Evolutionary conservation across 2,888 invertebrate genomes (phyloP).

Genomic region (Xylophagus ater): DNA sequence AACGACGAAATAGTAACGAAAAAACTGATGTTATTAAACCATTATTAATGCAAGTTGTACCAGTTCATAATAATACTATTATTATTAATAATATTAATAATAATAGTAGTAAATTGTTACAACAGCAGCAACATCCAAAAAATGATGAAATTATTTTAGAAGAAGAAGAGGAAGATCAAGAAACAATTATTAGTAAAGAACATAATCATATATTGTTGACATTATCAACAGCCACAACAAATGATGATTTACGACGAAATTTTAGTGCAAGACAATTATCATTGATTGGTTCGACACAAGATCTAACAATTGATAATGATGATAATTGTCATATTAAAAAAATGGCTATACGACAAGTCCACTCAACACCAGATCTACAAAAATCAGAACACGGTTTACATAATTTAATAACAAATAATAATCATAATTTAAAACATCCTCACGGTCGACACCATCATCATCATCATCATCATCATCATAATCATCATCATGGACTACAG

Average conservation of each 20-base stretch:
- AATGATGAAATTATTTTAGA: background rate
- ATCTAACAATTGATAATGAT: conserved; percentile 5
- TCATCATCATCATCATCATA: no score
- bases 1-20: conserved; percentile 18
- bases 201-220: conserved; percentile 34
- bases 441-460: conserved; percentile 17
- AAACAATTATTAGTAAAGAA: conserved; percentile 19
- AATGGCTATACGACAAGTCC: conserved; percentile 32
- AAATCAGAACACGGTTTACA: conserved; percentile 22
- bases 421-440: conserved; percentile 9
- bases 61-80: conserved; percentile 19
- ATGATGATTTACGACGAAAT: conserved; percentile 37
- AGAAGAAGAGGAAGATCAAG: background rate
- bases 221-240: conserved; percentile 32
- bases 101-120: conserved; percentile 12
- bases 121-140: conserved; percentile 15
- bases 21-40: conserved; percentile 24
- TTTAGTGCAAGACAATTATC: conserved; percentile 36
- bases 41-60: conserved; percentile 22
- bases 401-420: conserved; percentile 9
- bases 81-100: conserved; percentile 11
- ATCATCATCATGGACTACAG: conserved; percentile 20
- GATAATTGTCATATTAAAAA: conserved; percentile 17
- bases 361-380: conserved; percentile 38
- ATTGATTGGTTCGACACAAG: conserved; percentile 22